Conservation (phyloP, 2,113 vertebrate genomes). For the Centrocercus urophasianus region DNA sequence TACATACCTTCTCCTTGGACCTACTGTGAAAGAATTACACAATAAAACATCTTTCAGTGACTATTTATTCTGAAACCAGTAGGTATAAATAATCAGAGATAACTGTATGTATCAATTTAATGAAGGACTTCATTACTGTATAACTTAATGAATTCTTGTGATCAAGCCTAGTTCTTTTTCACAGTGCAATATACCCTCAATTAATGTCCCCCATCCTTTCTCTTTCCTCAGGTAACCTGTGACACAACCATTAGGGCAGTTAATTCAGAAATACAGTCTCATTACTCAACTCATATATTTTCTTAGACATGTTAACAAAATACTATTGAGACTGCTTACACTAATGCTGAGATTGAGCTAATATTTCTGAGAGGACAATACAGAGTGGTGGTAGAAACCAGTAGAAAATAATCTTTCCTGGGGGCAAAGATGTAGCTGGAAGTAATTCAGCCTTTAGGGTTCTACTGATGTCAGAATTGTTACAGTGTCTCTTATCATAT, state of each 20-base stretch:
- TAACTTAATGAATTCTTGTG: conserved; percentile 3
- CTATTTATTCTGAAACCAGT: background rate
- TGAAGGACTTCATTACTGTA: background rate
- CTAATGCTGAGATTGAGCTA: background rate
- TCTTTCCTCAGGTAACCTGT: background rate
- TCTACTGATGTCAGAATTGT: background rate
- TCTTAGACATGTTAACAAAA: background rate
- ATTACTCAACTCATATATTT: background rate
- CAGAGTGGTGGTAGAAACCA: background rate
- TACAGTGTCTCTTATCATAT: background rate
- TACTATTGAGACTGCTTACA: background rate
- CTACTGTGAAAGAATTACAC: background rate
- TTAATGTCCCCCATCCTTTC: background rate
- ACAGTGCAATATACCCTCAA: background rate
- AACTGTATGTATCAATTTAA: background rate
- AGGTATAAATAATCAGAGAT: background rate
- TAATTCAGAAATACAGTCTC: conserved; percentile 23
- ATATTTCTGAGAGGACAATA: background rate
- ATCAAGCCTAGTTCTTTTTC: background rate
- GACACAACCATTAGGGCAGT: background rate
- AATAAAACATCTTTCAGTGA: background rate
- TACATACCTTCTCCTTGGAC: background rate
- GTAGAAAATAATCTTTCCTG: background rate
- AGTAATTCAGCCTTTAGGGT: background rate
- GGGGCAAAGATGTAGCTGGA: background rate